Base-by-base conservation (phyloP, 2,888 invertebrate species). In the Morpho helenor region DNA sequence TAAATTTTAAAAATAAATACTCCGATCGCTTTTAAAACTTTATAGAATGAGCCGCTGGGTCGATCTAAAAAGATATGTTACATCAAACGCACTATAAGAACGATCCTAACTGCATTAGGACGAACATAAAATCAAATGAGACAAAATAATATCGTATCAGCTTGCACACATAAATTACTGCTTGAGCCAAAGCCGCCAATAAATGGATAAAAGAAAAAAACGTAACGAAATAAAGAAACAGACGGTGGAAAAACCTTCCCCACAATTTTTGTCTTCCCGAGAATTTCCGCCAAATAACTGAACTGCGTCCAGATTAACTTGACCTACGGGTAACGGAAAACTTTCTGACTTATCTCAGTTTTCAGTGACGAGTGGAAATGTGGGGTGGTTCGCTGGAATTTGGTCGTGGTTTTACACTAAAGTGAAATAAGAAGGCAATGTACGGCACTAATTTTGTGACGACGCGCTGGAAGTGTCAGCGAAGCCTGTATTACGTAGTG, bases 211-310 rank as follows among this genome's bases (percentile, higher is more conserved):
- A 76, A n/a, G 68, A 66, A 61, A 60, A 16, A 65, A 67, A 70
- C 67, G 75, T 77, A 79, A 79, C 79, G 79, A 81, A 84, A 84
- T 82, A 86, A 81, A 80, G 80, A 81, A 84, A 80, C 81, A 81
- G 79, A 77, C 71, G 75, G 66, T 73, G 76, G 64, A 77, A 79
- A 83, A 84, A 82, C 75, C 77, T 70, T 66, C 64, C 68, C 77
- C 76, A 69, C 79, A 80, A 81, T 80, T 83, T 80, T 79, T 80
- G 78, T 76, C 73, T 70, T 71, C 16, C 71, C 71, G 68, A 73
- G 74, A 78, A 80, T 82, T 79, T 76, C 76, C 57, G 77, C 76
- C 75, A 72, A 81, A 76, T 81, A 74, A 70, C 73, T 75, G 68
- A 69, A 63, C 61, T 62, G 65, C 62, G 65, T 62, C 83, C 80